These are phyloP conservation scores for Excalfactoria chinensis DNA, from an alignment of 2,113 vertebrate species.

Conservation along the genomic window DNA sequence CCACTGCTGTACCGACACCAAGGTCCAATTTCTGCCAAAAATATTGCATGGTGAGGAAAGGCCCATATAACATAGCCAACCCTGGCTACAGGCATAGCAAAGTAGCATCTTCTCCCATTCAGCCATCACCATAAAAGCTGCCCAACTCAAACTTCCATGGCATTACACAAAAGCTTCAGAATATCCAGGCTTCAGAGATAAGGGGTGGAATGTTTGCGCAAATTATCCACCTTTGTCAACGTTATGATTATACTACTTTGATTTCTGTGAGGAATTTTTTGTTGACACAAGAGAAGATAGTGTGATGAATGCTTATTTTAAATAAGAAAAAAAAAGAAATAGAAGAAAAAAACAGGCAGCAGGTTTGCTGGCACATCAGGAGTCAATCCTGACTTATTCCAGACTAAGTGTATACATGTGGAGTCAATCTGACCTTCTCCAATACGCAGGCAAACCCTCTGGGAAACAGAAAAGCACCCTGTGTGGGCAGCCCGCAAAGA, in stretches of 20 bases:
- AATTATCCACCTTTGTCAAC: background rate
- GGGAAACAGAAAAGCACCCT: background rate
- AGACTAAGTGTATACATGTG: background rate
- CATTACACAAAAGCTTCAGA: background rate
- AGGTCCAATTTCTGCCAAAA: constrained; percentile 2
- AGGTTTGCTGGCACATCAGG: background rate
- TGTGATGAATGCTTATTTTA: background rate
- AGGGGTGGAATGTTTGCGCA: fast-evolving
- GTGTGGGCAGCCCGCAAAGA: constrained; percentile 46
- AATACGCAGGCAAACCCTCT: background rate
- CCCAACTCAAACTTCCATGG: background rate
- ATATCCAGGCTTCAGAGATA: background rate
- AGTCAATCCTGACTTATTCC: background rate
- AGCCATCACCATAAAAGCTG: background rate
- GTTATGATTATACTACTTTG: background rate
- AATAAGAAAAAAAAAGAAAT: background rate
- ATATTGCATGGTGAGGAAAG: background rate
- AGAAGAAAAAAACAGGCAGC: background rate
- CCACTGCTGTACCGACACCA: background rate
- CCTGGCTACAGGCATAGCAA: background rate
- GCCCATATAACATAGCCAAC: background rate
- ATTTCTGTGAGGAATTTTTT: background rate
- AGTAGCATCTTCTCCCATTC: background rate
- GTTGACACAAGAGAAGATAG: background rate
- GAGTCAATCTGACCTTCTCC: background rate